Evolutionary conservation across 2,888 invertebrate genomes (phyloP), one percentile per base, ranked within the genome.

Genomic region (Cyclophora albipunctata): DNA sequence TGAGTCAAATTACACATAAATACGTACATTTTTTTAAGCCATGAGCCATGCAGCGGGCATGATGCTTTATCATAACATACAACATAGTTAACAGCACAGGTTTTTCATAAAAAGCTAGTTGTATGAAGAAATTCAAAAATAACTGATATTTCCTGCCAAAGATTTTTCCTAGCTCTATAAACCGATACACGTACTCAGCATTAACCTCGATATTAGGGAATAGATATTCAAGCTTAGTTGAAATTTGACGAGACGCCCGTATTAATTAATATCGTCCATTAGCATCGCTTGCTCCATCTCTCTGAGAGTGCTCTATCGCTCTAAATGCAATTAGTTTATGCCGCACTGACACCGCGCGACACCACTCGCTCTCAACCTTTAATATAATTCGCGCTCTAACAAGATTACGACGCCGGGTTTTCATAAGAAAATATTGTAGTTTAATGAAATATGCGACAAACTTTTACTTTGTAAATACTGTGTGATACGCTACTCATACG

Each of bases 181-280:
- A 20, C 20, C 20, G 20, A 20, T 20, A 20, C 20, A 20, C 20
- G 20, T 20, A 20, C 20, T 20, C 51, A 53, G 62, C 57, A 60
- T 64, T 64, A 63, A 66, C 62, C 63, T 63, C 60, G 59, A 63
- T 64, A 66, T 67, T 62, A 59, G 58, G 59, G 67, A 75, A 79
- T 74, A 73, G 75, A 82, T 79, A 80, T 76, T 76, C 65, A 55
- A 64, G 62, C 71, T 65, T 67, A 73, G 73, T 70, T 70, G 73
- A 79, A 81, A 79, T 83, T 80, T 81, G 83, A 81, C 74, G 81
- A 82, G 80, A 80, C 73, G 78, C 75, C 73, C 67, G 76, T 75
- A 79, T 82, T 86, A 86, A 86, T 86, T 83, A 86, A 84, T 82
- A 82, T 78, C 79, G 79, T 84, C 86, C 84, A 86, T 86, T 86